phyloP scores from a whole-genome alignment of 2,113 vertebrate species.

The Nipponia nippon region DNA sequence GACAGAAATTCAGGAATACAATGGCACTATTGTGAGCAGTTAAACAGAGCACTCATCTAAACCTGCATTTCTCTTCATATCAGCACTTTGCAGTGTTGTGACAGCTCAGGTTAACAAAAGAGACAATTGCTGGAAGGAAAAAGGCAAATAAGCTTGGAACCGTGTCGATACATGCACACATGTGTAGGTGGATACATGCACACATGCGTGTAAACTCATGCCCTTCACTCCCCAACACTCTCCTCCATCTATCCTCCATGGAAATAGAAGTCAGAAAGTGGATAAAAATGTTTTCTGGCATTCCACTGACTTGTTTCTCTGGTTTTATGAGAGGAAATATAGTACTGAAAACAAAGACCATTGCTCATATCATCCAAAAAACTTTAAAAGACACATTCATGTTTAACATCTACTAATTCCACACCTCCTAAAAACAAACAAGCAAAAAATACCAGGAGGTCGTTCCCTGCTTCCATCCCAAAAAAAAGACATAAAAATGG shows the following conservation, averaged over 20 bases:
- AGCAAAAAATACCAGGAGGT: neutral
- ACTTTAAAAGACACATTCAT: neutral
- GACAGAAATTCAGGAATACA: neutral
- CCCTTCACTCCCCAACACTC: neutral
- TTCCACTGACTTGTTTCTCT: neutral
- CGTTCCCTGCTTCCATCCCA: neutral
- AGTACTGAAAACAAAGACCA: neutral
- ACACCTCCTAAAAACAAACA: neutral
- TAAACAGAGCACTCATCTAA: neutral
- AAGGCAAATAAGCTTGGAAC: neutral
- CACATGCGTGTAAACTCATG: neutral
- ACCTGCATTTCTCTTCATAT: neutral
- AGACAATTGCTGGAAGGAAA: neutral
- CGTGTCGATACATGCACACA: neutral
- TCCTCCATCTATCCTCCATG: neutral
- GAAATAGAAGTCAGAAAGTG: neutral
- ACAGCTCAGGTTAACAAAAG: neutral
- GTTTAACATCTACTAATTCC: neutral
- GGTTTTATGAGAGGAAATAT: slow-evolving; percentile 1
- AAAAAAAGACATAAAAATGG: neutral
- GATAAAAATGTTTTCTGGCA: neutral
- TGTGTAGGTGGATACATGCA: neutral
- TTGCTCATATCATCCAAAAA: neutral
- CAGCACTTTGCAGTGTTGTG: neutral
- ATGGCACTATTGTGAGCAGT: neutral